A percentile compares a stretch with the other conserved stretches of the same genome.
Conservation (phyloP, 2,888 invertebrate species). For the Clunio marinus region DNA sequence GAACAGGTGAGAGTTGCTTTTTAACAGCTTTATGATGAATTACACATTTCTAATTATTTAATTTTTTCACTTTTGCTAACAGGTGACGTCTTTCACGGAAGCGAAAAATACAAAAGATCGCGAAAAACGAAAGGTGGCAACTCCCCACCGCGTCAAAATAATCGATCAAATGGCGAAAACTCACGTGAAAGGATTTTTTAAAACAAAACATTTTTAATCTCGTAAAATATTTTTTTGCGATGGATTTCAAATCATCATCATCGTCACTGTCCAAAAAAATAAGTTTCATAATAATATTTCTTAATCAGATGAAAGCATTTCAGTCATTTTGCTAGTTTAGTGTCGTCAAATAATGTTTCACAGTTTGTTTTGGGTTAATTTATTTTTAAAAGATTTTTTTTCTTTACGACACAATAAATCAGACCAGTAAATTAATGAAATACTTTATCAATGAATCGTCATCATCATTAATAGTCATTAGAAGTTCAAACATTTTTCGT, state of each 20-base stretch:
- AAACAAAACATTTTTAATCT: no score
- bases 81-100: slow-evolving; percentile 86
- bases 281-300: no score
- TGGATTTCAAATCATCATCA: no score
- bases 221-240: no score
- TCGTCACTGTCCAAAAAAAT: no score
- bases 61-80: not conserved
- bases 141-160: slow-evolving; percentile 28
- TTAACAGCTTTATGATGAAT: not conserved
- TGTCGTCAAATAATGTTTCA: not conserved
- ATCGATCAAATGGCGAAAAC: slow-evolving; percentile 28
- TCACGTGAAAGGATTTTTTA: slow-evolving; percentile 35
- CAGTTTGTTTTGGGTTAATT: no score
- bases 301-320: no score
- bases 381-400: no score
- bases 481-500: not conserved
- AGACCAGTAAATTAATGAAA: no score
- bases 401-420: no score
- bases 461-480: slow-evolving; percentile 18
- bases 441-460: no score
- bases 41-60: no score
- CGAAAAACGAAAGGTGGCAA: slow-evolving; percentile 54
- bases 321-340: not conserved
- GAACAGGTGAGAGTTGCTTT: slow-evolving; percentile 73
- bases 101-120: slow-evolving; percentile 84